Percentiles rank a stretch among this genome's conserved stretches.
Conservation (phyloP, 2,888 invertebrate species). For the Herminia tarsipennalis region DNA sequence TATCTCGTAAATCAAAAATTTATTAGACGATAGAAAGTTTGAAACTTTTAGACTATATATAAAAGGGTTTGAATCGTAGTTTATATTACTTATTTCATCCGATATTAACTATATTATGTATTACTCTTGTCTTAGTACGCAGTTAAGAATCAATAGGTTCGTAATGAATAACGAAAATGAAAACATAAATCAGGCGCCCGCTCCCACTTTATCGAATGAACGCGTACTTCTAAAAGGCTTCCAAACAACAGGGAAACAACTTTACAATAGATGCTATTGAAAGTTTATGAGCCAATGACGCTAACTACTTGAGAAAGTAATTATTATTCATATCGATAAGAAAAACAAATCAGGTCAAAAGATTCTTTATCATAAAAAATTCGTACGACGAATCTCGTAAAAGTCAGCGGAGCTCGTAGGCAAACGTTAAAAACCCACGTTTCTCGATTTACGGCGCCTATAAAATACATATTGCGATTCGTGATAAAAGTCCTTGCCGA, state of each 20-base stretch:
- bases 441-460: constrained; percentile 80
- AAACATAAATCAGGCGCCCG: constrained; percentile 7
- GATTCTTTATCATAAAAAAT: constrained; percentile 66
- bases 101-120: neutral
- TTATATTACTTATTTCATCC: constrained; percentile 2
- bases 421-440: constrained; percentile 82
- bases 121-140: neutral
- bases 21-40: constrained; percentile 35
- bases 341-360: constrained; percentile 61
- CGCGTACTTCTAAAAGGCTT: constrained; percentile 1
- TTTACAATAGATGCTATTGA: constrained; percentile 10
- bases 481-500: constrained; percentile 78
- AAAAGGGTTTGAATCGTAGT: constrained; percentile 2
- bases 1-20: constrained; percentile 50
- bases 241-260: neutral
- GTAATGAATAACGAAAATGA: constrained; percentile 21
- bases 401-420: constrained; percentile 75
- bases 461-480: constrained; percentile 84
- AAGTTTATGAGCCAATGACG: constrained; percentile 31
- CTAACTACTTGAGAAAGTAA: constrained; percentile 39
- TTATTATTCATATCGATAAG: constrained; percentile 69
- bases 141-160: constrained; percentile 6
- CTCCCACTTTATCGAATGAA: constrained; percentile 7
- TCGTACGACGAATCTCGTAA: constrained; percentile 77
- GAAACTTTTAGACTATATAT: constrained; percentile 21